Evolutionary conservation across 2,113 vertebrate genomes (phyloP), one percentile per base, ranked within the genome.

Genomic region (Sclerurus mexicanus): DNA sequence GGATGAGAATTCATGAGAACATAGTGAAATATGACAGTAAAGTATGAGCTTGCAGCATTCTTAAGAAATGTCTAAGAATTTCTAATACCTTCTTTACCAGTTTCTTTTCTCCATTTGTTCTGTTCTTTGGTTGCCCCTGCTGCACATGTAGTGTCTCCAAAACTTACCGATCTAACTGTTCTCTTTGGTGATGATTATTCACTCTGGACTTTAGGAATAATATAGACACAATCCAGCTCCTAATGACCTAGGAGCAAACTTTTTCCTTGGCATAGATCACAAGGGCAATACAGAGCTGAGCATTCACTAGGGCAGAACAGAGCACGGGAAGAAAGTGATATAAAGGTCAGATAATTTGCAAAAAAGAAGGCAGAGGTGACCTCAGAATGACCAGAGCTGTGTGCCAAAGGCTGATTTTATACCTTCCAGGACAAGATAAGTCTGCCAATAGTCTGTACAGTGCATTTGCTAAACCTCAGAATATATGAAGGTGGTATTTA

Each of bases 1-100:
- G 33, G 10, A 42, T 67, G 7, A 49, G 11, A 85, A 84, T 14
- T 20, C 23, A 37, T 33, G 17, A 58, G 3, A 66, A 23, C 1
- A 20, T 31, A 46, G 4, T 30, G 40, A 76, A 85, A 62, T 8
- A 47, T 39, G 12, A 23, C 4, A 31, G 28, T 22, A 49, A 75
- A 63, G 52, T 9, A 27, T 20, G 21, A 58, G 2, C 2, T 64
- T 78, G 12, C 4, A 71, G 23, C 4, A 12, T n/a, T 58, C 15
- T 4, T 3, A 40, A 62, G 2, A 82, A n/a, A 46, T 10, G 0
- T 42, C 56, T 80, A 71, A 44, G 12, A 63, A 64, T 40, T 52
- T 56, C 10, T 55, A 35, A 6, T 27, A 22, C 7, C 4, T 2
- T 1, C 4, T 37, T 56, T 20, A 39, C 5, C 6, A 24, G 1